Evolutionary conservation across 2,888 invertebrate species (phyloP).

Genomic region (Rhyacophila evoluta): DNA sequence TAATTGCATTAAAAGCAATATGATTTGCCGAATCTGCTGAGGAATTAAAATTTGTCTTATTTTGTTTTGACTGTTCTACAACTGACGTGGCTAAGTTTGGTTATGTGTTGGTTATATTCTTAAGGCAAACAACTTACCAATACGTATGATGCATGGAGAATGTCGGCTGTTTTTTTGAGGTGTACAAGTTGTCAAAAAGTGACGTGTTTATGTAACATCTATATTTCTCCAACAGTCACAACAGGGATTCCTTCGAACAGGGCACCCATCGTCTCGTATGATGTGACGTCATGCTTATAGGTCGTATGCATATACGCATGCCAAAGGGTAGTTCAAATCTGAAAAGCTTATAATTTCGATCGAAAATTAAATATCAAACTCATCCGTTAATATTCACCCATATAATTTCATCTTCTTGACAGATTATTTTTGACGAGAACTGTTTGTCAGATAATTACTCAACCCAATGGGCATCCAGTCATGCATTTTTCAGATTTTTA

Average conservation of each 20-base stretch:
- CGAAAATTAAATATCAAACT: too few relatives aligned
- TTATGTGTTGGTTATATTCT: background rate
- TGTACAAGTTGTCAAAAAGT: background rate
- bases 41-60: too few relatives aligned
- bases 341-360: too few relatives aligned
- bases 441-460: too few relatives aligned
- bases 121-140: background rate
- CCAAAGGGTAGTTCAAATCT: background rate
- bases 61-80: too few relatives aligned
- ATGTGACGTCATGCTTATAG: slow-evolving; percentile 21
- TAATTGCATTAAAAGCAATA: too few relatives aligned
- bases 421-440: too few relatives aligned
- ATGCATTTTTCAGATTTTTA: too few relatives aligned
- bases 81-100: background rate
- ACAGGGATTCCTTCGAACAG: slow-evolving; percentile 29
- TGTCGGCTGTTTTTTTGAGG: background rate
- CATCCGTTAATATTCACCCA: too few relatives aligned
- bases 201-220: slow-evolving; percentile 32
- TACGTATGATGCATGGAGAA: background rate
- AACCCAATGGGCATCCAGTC: too few relatives aligned
- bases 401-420: too few relatives aligned
- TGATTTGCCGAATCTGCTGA: too few relatives aligned
- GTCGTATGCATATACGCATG: slow-evolving; percentile 4
- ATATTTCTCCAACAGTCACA: slow-evolving; percentile 35
- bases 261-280: slow-evolving; percentile 25